Evolutionary conservation across 1,140 invertebrate genomes (phyloP).

Genomic region (Achatina immaculata): DNA sequence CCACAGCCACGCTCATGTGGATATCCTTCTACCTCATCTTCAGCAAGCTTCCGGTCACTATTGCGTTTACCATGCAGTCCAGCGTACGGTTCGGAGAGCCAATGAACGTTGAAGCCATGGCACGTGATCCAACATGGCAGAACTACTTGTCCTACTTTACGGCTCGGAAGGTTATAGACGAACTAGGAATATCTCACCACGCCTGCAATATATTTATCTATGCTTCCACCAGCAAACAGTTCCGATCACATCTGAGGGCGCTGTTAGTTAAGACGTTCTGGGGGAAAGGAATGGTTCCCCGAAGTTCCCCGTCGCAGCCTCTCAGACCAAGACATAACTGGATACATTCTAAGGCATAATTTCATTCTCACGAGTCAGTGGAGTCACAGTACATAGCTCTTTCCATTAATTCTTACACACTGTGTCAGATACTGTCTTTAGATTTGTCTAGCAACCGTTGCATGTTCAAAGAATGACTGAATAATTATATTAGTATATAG

Average conservation of each 20-base stretch:
- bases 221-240: conserved; percentile 54
- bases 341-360: not conserved
- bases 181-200: conserved; percentile 60
- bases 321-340: not conserved
- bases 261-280: conserved; percentile 21
- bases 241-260: conserved; percentile 47
- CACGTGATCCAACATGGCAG: conserved; percentile 46
- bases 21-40: conserved; percentile 62
- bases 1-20: conserved; percentile 52
- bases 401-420: too few species aligned
- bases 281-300: conserved; percentile 13
- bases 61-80: conserved; percentile 54
- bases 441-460: too few species aligned
- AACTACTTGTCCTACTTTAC: conserved; percentile 51
- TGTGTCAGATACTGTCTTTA: too few species aligned
- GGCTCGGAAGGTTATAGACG: conserved; percentile 53
- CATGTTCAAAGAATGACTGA: too few species aligned
- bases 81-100: conserved; percentile 35
- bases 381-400: too few species aligned
- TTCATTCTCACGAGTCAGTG: too few species aligned
- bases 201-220: conserved; percentile 64
- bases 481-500: too few species aligned
- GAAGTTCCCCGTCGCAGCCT: conserved; percentile 12
- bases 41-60: conserved; percentile 60
- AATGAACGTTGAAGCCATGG: conserved; percentile 43